Evolutionary conservation across 2,888 invertebrate species (phyloP), one percentile per base, ranked within the genome.

Genomic region (Seira musarum): DNA sequence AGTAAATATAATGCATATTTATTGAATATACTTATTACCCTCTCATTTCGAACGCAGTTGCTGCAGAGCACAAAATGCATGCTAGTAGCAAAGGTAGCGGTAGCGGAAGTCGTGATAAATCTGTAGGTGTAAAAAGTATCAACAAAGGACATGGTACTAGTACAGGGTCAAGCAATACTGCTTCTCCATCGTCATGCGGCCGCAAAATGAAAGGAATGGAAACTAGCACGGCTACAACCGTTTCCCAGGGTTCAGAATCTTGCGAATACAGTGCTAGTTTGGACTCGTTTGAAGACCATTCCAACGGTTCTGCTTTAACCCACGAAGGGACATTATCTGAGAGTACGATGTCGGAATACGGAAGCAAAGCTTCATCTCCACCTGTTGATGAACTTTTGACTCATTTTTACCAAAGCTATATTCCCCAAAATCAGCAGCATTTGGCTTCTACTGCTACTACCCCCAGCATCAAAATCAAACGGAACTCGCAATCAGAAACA

Each of bases 11-110:
- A n/a, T n/a, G n/a, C n/a, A n/a, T n/a, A n/a, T n/a, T n/a, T n/a
- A n/a, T n/a, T n/a, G n/a, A n/a, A n/a, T n/a, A n/a, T n/a, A n/a
- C n/a, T n/a, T n/a, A n/a, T n/a, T n/a, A n/a, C n/a, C n/a, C n/a
- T n/a, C n/a, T n/a, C n/a, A n/a, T n/a, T n/a, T n/a, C n/a, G n/a
- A 96, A 95, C 88, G 94, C 95, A 19, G 96, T 96, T 89, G 95
- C 94, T 1, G 94, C 95, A 0, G 96, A 95, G 88, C 92, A 94
- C 88, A 95, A 95, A 88, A 93, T 90, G 85, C 90, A 90, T 84
- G 88, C 87, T 1, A 81, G 84, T n/a, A n/a, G 30, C 30, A 10
- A 86, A 85, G 66, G 79, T 81, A 30, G 82, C n/a, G 66, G 79
- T 81, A 30, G 82, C n/a, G 84, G 85, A 46, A 84, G 70, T 60